Conservation (phyloP, 2,797 vertebrate species). For the Valencia hispanica region DNA sequence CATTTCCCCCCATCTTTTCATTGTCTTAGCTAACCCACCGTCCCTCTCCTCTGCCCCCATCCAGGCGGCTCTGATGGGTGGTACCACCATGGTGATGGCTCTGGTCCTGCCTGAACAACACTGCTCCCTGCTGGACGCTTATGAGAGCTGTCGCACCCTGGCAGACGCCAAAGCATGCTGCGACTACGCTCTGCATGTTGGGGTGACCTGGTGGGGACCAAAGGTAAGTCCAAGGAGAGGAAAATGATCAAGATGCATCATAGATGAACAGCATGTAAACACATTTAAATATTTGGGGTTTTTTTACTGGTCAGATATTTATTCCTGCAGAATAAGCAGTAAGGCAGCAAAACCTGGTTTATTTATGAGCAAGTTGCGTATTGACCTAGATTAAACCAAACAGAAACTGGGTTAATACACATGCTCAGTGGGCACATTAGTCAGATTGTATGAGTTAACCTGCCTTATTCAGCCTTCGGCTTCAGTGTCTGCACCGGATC, state of each 20-base stretch:
- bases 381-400: constrained; percentile 67
- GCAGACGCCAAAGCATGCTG: constrained; percentile 94
- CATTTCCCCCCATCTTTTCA: not conserved
- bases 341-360: constrained; percentile 21
- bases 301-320: not conserved
- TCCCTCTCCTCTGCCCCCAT: constrained; percentile 20
- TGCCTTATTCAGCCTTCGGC: constrained; percentile 51
- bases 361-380: constrained; percentile 48
- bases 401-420: constrained; percentile 63
- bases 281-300: not conserved
- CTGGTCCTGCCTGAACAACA: constrained; percentile 93
- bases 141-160: constrained; percentile 88
- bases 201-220: constrained; percentile 77
- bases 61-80: constrained; percentile 94
- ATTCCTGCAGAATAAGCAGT: not conserved
- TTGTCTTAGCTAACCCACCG: constrained; percentile 12
- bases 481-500: constrained; percentile 27
- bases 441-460: constrained; percentile 62
- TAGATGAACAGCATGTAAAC: not conserved
- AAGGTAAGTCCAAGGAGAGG: constrained; percentile 55
- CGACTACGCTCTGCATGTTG: constrained; percentile 71
- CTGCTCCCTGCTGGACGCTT: constrained; percentile 93
- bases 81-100: constrained; percentile 94
- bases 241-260: not conserved
- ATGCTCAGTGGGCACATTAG: constrained; percentile 66